Base-by-base conservation (phyloP, 2,888 invertebrate species). In the Eupithecia exiguata region DNA sequence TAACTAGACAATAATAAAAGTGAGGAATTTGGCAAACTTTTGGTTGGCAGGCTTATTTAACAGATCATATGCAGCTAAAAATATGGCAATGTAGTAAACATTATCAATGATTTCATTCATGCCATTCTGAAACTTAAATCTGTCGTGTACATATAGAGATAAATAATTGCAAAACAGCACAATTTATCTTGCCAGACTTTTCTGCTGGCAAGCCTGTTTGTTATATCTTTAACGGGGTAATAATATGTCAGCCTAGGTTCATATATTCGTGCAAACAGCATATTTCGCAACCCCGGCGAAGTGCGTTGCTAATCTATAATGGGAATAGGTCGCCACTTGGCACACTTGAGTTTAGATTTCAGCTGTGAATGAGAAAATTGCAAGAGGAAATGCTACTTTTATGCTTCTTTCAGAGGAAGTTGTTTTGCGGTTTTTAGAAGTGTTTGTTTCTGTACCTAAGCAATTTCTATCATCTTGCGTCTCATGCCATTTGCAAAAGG, bases 251-350 rank as follows among this genome's bases (percentile, higher is more conserved):
- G 35, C 25, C 25, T 58, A 58, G 58, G 35, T 62, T 35, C 18
- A 35, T 62, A 62, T 25, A 43, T 66, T 65, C n/a, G 6, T 21
- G 21, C 66, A 62, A 61, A 40, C 61, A 69, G 66, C 71, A 49
- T 77, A 73, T 77, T 80, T 80, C 74, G 76, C 68, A 77, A 80
- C 71, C 63, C 70, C 74, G 63, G 46, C 49, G 21, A 70, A 61
- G 69, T 70, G 76, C 38, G 46, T 36, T 69, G 72, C 65, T 72
- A 62, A 77, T 74, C 77, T 76, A 80, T 77, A 78, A 77, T 73
- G 77, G 73, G 69, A 77, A 68, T 74, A 71, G 76, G 72, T 74
- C 75, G 68, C 53, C 72, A 58, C 36, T 71, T 49, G 30, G 69
- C 69, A 74, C 68, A 71, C 69, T 40, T 65, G 38, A 68, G 76